phyloP scores from a whole-genome alignment of 2,797 vertebrate genomes.

The Coendou prehensilis region DNA sequence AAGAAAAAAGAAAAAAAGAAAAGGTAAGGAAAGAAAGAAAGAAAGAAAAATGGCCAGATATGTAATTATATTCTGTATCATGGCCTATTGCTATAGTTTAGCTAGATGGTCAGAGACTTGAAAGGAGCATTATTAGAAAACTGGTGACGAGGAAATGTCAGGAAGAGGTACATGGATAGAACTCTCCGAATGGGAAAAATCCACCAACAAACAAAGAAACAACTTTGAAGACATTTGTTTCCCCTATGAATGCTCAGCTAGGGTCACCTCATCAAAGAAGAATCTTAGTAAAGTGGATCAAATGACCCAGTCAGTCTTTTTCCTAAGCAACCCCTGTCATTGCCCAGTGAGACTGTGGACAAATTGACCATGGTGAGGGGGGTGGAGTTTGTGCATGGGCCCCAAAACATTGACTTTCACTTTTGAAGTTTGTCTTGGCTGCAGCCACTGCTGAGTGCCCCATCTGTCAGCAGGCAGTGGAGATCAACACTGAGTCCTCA shows the following conservation, averaged over 20 bases:
- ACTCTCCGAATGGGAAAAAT: background rate
- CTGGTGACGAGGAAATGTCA: background rate
- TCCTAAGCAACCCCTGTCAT: background rate
- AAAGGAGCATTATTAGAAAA: background rate
- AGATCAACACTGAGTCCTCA: background rate
- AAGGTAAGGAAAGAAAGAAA: too few relatives aligned
- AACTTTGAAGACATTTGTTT: background rate
- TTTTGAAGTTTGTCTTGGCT: background rate
- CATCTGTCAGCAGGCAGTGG: background rate
- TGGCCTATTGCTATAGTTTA: background rate
- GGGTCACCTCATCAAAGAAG: background rate
- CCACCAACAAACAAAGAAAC: background rate
- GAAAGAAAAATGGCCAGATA: background rate
- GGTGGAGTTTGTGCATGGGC: background rate
- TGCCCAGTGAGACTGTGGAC: background rate
- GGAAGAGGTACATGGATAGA: background rate
- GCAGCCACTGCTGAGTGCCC: background rate
- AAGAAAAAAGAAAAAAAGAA: background rate
- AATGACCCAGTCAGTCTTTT: background rate
- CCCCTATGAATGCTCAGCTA: background rate
- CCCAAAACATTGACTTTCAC: background rate
- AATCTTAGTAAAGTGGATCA: background rate
- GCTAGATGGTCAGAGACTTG: background rate
- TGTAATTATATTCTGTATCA: background rate
- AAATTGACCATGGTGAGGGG: background rate